These are phyloP conservation scores for Cassiopea andromeda DNA, from an alignment of 30 jellyfish, hydroid and myxozoan species.

Conservation along the genomic window DNA sequence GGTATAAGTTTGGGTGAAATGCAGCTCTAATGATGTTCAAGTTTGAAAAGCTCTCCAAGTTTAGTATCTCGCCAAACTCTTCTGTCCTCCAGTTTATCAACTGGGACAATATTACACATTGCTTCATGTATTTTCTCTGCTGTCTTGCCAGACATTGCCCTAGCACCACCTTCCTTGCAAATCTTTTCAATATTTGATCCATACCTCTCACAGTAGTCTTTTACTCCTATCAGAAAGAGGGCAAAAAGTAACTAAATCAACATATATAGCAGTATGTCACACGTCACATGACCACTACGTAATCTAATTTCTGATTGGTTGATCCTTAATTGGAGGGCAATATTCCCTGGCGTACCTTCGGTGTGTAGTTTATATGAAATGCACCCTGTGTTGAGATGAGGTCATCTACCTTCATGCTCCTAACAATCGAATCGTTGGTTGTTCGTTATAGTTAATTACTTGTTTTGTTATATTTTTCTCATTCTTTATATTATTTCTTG, in stretches of 20 bases:
- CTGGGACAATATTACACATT: constrained; percentile 84
- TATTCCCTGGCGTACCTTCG: too few species aligned
- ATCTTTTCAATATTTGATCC: constrained; percentile 80
- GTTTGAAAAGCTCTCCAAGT: constrained; percentile 75
- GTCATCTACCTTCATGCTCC: too few species aligned
- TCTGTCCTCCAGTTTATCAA: constrained; percentile 72
- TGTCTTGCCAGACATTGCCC: constrained; percentile 77
- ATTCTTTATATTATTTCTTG: too few species aligned
- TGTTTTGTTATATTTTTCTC: too few species aligned
- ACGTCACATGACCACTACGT: too few species aligned
- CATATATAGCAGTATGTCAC: too few species aligned
- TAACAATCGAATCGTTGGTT: too few species aligned
- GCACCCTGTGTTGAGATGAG: too few species aligned
- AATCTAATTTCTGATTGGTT: too few species aligned
- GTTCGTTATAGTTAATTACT: too few species aligned
- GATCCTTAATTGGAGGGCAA: too few species aligned
- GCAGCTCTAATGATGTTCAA: not conserved
- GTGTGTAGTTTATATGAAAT: too few species aligned
- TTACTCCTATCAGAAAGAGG: constrained; percentile 65
- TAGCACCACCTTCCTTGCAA: constrained; percentile 76
- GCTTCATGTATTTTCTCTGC: constrained; percentile 86
- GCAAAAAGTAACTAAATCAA: not conserved
- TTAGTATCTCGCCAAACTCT: constrained; percentile 84
- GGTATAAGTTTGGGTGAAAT: not conserved
- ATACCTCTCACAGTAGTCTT: constrained; percentile 93